Base-by-base conservation (phyloP, 92 coral and sea anemone species). In the Palythoa caribaeorum region DNA sequence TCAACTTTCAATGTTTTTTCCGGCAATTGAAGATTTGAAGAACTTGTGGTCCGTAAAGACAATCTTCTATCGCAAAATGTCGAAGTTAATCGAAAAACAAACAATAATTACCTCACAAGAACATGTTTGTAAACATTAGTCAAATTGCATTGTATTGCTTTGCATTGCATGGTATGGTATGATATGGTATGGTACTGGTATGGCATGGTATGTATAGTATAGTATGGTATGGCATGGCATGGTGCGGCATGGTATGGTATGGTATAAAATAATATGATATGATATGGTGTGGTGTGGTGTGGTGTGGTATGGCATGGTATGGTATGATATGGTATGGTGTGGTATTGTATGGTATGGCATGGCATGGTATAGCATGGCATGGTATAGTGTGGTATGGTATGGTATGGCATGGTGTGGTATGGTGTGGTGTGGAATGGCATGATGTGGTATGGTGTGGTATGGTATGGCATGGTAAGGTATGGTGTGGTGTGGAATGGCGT, bases 381-480 rank as follows among this genome's bases (percentile, higher is more conserved):
- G 80, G 69, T 70, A 69, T 47, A 79, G 78, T 84, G 36, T 47
- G 59, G 62, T 69, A 73, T 69, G 37, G 73, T 35, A 51, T 66
- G 74, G 76, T 60, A 62, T 81, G 75, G 87, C 36, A 70, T 69
- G 77, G 77, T 66, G 8, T 1, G n/a, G 57, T 11, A 68, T 83
- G 57, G 87, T 63, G 3, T 83, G 87, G 57, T 63, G 15, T 83
- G n/a, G n/a, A n/a, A n/a, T n/a, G n/a, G n/a, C n/a, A n/a, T n/a
- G n/a, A n/a, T n/a, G n/a, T n/a, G n/a, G 76, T 11, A n/a, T n/a
- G n/a, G 57, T 65, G 21, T 16, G 78, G 88, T 48, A 35, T 84
- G 88, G 62, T 71, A 37, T 72, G 66, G 65, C 71, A 65, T 52
- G 89, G 89, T 52, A 73, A 6, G 73, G 57, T 85, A 73, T 84